Evolutionary conservation across 2,797 vertebrate species (phyloP).

Genomic region (Malurus leucopterus): DNA sequence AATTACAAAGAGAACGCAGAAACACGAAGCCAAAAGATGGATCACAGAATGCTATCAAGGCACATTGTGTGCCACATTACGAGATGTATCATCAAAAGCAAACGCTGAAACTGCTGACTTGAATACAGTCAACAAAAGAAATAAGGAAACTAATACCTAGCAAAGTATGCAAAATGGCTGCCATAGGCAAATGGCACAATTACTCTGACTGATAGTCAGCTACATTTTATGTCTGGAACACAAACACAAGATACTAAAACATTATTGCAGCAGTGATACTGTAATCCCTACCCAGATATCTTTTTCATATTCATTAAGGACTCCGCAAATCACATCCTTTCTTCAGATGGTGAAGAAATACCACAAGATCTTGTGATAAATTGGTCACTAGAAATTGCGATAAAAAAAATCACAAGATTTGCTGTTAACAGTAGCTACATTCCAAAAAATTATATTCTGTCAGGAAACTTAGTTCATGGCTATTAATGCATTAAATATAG

Average conservation of each 20-base stretch:
- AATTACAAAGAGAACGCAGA: neutral
- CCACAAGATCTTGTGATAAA: neutral
- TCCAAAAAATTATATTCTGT: neutral
- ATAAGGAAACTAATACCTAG: neutral
- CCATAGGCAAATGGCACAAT: neutral
- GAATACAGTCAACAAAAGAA: neutral
- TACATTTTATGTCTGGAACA: neutral
- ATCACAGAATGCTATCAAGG: neutral
- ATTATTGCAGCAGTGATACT: neutral
- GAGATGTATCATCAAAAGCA: neutral
- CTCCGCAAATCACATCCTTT: neutral
- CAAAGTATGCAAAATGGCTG: neutral
- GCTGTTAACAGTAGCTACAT: neutral
- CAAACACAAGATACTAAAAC: neutral
- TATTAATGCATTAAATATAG: neutral
- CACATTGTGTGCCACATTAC: neutral
- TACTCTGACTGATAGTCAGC: neutral
- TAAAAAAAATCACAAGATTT: rapidly evolving
- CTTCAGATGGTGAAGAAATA: neutral
- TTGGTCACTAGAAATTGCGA: neutral
- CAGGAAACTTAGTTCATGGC: neutral
- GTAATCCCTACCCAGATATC: neutral
- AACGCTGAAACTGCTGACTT: neutral
- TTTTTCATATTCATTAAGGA: neutral
- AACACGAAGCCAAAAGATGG: neutral